Conservation (phyloP, 2,797 vertebrate species). For the Fistularia tabacaria region DNA sequence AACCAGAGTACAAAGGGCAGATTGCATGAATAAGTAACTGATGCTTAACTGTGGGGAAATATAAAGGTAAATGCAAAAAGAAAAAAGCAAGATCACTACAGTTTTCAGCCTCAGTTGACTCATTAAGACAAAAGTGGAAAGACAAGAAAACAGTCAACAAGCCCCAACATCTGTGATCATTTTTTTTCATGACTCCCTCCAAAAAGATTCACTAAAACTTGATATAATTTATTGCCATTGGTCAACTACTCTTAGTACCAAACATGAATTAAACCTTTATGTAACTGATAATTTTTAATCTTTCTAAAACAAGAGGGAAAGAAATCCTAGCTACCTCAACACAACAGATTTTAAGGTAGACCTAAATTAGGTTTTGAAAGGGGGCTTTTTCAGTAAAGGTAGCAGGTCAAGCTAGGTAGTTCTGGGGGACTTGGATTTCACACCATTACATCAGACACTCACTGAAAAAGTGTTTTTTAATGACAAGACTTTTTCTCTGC, state of each 20-base stretch:
- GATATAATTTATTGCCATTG: no score
- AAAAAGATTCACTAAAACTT: no score
- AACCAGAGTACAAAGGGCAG: slow-evolving; percentile 25
- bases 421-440: slow-evolving; percentile 41
- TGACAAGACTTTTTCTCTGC: slow-evolving; percentile 30
- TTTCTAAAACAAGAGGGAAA: no score
- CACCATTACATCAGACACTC: slow-evolving; percentile 49
- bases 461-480: slow-evolving; percentile 40
- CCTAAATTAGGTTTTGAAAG: slow-evolving; percentile 18
- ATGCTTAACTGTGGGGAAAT: slow-evolving; percentile 1
- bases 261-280: no score
- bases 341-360: no score
- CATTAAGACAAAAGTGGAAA: slow-evolving; percentile 8
- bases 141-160: no score
- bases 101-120: slow-evolving; percentile 7
- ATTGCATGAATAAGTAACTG: slow-evolving; percentile 20
- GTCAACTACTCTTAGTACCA: no score
- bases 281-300: no score
- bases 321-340: no score
- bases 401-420: slow-evolving; percentile 28
- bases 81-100: slow-evolving; percentile 6
- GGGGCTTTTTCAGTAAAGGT: slow-evolving; percentile 25
- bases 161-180: no score
- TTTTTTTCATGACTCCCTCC: no score
- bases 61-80: slow-evolving; percentile 1